Base-by-base conservation (phyloP, 2,888 invertebrate genomes). In the Drosophila ezoana region DNA sequence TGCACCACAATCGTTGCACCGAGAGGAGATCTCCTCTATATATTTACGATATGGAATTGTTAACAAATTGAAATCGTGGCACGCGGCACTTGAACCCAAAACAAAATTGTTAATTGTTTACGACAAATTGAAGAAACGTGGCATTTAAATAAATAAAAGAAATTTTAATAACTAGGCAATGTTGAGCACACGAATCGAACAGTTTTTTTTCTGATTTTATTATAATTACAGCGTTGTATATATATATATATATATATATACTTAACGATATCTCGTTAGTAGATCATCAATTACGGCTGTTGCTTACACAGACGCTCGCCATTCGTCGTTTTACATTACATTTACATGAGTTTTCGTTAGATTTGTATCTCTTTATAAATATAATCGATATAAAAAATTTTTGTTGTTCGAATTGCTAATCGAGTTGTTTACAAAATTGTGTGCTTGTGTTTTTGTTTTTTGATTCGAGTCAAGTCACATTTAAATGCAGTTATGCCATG, bases 71-170 rank as follows among this genome's bases (percentile, higher is more conserved):
- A 81, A 69, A 56, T 62, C 75, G 69, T 60, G 72, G 89, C 83
- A 83, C 83, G 79, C 40, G 64, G 61, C 64, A 81, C 87, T 74
- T 69, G 59, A 72, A 79, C 20, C 40, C 38, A 37, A 53, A 66
- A 59, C 49, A 23, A 52, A 44, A 72, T 60, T 85, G 88, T 82
- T 82, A 71, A 79, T 74, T 83, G 87, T 86, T 82, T 68, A 68
- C 52, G 77, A 73, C 45, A 69, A 74, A 59, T 61, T 64, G 53
- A 63, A 44, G 66, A 87, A 85, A 82, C 80, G 80, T 85, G 88
- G 85, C 85, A 86, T 86, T 86, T 86, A 86, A 82, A 89, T 87
- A 89, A 82, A 85, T 70, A 85, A 72, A 69, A 53, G 81, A 79
- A 70, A 68, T 68, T 62, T 65, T 66, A 72, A 68, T 74, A 83